Evolutionary conservation across 2,113 vertebrate genomes (phyloP).

Genomic region (Triplophysa tibetana): DNA sequence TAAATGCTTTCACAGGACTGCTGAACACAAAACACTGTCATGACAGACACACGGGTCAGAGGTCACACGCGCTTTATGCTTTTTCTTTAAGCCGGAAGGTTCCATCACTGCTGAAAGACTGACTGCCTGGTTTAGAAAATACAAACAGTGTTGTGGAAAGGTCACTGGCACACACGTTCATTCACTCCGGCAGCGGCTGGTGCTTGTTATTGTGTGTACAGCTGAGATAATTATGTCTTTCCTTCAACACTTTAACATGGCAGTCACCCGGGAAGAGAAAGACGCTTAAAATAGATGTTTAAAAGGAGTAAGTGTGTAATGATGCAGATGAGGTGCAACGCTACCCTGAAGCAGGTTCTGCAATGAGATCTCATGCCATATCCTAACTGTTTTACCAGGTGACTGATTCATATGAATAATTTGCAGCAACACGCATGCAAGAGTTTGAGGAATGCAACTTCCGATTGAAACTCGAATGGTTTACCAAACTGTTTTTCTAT

Average conservation of each 20-base stretch:
- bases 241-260: not conserved
- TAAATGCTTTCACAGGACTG: not conserved
- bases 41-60: conserved; percentile 18
- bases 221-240: not conserved
- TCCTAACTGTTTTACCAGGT: no score
- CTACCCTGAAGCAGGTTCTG: no score
- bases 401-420: not conserved
- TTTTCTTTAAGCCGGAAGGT: not conserved
- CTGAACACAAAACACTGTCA: not conserved
- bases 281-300: not conserved
- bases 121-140: not conserved
- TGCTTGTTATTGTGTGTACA: not conserved
- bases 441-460: no score
- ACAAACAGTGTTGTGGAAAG: not conserved
- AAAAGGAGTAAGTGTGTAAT: not conserved
- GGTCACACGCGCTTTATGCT: not conserved
- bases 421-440: not conserved
- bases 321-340: not conserved
- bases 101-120: conserved; percentile 5
- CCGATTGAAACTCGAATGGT: no score
- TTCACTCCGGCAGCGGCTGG: not conserved
- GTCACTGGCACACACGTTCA: not conserved
- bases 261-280: not conserved
- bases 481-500: no score
- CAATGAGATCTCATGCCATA: no score